Conservation (phyloP, 2,888 invertebrate genomes). For the Halictus ligatus region DNA sequence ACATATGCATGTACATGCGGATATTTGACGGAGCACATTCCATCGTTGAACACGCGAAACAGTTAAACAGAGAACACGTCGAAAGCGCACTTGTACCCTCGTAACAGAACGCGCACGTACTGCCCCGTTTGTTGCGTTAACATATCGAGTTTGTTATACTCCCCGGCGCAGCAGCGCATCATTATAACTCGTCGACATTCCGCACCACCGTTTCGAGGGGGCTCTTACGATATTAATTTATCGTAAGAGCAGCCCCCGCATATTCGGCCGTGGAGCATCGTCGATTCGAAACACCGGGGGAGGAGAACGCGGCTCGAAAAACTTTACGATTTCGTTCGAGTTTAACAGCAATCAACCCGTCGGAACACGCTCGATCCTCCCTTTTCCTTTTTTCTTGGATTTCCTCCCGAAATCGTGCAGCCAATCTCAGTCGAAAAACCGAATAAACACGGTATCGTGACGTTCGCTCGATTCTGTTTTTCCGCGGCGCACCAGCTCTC, state of each 20-base stretch:
- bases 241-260: background rate
- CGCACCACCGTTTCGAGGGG: background rate
- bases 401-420: background rate
- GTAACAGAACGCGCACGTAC: background rate
- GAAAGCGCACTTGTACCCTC: background rate
- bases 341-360: background rate
- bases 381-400: background rate
- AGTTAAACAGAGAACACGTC: background rate
- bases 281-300: background rate
- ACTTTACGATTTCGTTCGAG: background rate
- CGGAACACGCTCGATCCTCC: background rate
- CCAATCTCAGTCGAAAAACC: background rate
- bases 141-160: slow-evolving; percentile 13
- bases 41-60: background rate
- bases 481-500: background rate
- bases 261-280: background rate
- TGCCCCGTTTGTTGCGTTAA: background rate
- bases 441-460: background rate
- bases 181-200: background rate
- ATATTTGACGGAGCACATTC: background rate
- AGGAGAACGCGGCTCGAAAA: background rate
- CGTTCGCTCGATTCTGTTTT: background rate
- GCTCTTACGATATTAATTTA: slow-evolving; percentile 18
- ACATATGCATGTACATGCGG: background rate
- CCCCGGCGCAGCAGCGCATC: background rate